These are phyloP conservation scores for Drosophila maculinotata DNA, from an alignment of 2,888 invertebrate species.

Conservation along the genomic window DNA sequence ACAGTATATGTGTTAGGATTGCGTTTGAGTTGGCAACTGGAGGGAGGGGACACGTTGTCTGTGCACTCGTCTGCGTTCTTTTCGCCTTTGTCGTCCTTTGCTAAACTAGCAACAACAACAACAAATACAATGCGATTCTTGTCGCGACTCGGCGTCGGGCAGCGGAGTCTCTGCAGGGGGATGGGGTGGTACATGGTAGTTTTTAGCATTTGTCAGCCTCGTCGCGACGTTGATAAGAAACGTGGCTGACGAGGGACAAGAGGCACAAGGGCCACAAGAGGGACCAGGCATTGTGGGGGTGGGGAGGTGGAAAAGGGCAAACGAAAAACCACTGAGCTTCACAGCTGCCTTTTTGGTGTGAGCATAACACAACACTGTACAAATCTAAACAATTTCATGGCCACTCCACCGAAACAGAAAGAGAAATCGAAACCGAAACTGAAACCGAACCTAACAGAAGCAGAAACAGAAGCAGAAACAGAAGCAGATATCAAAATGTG, in stretches of 20 bases:
- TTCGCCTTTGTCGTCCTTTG: background rate
- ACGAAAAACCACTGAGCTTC: no score
- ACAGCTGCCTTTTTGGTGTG: no score
- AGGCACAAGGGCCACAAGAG: background rate
- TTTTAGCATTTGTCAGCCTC: constrained; percentile 7
- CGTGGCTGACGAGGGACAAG: background rate
- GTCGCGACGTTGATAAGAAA: constrained; percentile 10
- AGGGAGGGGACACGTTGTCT: constrained; percentile 5
- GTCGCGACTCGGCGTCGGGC: background rate
- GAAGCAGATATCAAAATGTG: background rate
- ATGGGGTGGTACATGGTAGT: background rate
- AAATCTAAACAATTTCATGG: constrained; percentile 51
- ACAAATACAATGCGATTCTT: background rate
- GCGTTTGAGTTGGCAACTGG: constrained; percentile 1
- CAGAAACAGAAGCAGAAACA: constrained; percentile 4
- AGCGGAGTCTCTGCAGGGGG: background rate
- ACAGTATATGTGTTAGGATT: background rate
- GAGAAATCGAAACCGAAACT: background rate
- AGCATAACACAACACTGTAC: constrained; percentile 6
- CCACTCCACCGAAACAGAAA: constrained; percentile 12
- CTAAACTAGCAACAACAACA: background rate
- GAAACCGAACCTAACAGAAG: constrained; percentile 3
- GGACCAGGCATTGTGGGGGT: background rate
- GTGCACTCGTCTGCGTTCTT: background rate
- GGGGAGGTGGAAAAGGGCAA: background rate